Conservation (phyloP, 1,140 invertebrate genomes). For the Zaprionus capensis region DNA sequence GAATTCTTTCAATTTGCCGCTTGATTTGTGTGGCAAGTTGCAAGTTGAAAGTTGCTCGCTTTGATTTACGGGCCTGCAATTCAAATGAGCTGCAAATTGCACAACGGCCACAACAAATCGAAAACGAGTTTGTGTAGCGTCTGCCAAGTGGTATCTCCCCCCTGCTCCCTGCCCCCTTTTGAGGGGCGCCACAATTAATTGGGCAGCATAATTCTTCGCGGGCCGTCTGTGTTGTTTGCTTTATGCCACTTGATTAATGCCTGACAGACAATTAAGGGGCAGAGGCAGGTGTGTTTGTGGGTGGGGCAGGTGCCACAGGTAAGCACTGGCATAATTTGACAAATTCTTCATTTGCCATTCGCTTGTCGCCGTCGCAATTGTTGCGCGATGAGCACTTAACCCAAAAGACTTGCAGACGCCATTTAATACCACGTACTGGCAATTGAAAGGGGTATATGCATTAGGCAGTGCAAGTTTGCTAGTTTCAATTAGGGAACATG, state of each 20-base stretch:
- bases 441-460: slow-evolving; percentile 48
- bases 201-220: slow-evolving; percentile 54
- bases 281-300: neutral
- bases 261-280: slow-evolving; percentile 55
- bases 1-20: slow-evolving; percentile 56
- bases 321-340: slow-evolving; percentile 52
- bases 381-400: neutral
- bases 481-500: slow-evolving; percentile 58
- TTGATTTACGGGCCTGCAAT: slow-evolving; percentile 70
- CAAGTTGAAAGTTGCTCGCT: slow-evolving; percentile 34
- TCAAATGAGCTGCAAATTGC: slow-evolving; percentile 77
- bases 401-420: neutral
- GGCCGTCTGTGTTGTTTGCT: slow-evolving; percentile 33
- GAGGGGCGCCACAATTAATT: slow-evolving; percentile 55
- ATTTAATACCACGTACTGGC: neutral
- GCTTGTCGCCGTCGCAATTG: slow-evolving; percentile 27
- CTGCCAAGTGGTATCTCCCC: slow-evolving; percentile 22
- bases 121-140: neutral
- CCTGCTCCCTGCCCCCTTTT: neutral
- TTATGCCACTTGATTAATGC: slow-evolving; percentile 59
- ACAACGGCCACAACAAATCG: slow-evolving; percentile 23
- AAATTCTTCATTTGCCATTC: slow-evolving; percentile 57
- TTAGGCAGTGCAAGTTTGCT: slow-evolving; percentile 37
- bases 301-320: neutral
- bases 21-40: slow-evolving; percentile 66